Evolutionary conservation across 1,140 invertebrate species (phyloP), one percentile per base, ranked within the genome.

Genomic region (Oreohelix idahoensis): DNA sequence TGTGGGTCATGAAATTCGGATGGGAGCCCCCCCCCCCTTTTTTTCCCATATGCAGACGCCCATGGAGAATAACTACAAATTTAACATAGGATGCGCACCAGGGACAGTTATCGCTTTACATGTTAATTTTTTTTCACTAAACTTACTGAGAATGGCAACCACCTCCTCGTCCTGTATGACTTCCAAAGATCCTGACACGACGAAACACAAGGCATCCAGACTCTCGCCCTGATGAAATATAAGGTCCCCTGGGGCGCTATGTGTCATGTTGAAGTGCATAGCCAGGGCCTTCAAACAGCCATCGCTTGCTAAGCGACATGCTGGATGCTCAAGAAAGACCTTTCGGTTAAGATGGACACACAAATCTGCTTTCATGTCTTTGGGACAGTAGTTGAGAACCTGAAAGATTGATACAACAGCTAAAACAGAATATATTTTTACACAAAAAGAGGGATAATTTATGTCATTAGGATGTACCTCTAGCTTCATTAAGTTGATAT

Each of bases 291-390:
- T 94, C 79, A 99, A 94, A 93, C 99, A 99, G 79, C 98, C 98
- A 93, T 99, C 99, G 84, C 97, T 98, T 75, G 98, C 98, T 89
- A 99, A 94, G 84, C 96, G 95, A 94, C 99, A 99, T 84, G 98
- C 98, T 69, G 98, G 98, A 94, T 99, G 98, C 94, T 99, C 98
- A 93, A 99, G 98, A 95, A 99, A 99, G 87, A 99, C 98, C 94
- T 99, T 99, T 84, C 99, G 95, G 94, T 99, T 99, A 84, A 99
- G 94, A 94, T 99, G 99, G 85, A 99, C 98, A 94, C 98, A 99
- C 91, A 99, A 98, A 93, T 99, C 99, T 63, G 98, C 99, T 92
- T 99, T 99, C 98, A 99, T 99, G 93, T 99, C 99, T 93, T 99
- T 99, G 1, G 99, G 99, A 94, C 98, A 99, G 94, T 99, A 99